Evolutionary conservation across 2,888 invertebrate genomes (phyloP).

Genomic region (Clivina fossor): DNA sequence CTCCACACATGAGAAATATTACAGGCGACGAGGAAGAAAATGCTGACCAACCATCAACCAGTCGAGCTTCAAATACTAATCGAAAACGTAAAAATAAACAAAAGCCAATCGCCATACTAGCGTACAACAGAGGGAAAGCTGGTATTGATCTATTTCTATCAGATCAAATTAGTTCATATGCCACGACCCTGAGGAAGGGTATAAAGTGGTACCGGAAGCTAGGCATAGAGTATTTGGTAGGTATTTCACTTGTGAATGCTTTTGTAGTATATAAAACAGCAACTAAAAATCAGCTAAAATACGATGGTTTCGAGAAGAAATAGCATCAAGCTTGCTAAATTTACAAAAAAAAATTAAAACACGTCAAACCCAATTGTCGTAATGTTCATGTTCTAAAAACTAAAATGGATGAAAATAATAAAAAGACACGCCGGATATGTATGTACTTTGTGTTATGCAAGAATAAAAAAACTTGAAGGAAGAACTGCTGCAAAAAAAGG

Average conservation of each 20-base stretch:
- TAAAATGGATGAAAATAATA: slow-evolving; percentile 10
- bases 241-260: too few species aligned
- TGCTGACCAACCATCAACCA: slow-evolving; percentile 23
- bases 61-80: slow-evolving; percentile 13
- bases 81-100: slow-evolving; percentile 9
- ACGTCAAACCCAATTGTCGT: background rate
- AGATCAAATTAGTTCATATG: too few species aligned
- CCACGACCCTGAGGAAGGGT: too few species aligned
- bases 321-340: slow-evolving; percentile 10
- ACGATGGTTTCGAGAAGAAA: slow-evolving; percentile 9
- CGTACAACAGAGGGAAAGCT: slow-evolving; percentile 3
- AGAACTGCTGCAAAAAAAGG: slow-evolving; percentile 10
- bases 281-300: background rate
- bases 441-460: slow-evolving; percentile 10
- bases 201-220: too few species aligned
- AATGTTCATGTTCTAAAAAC: slow-evolving; percentile 10
- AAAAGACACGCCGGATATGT: slow-evolving; percentile 2
- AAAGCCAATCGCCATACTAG: background rate
- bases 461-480: slow-evolving; percentile 12
- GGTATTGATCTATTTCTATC: too few species aligned
- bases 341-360: slow-evolving; percentile 8
- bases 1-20: slow-evolving; percentile 40
- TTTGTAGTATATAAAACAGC: too few species aligned
- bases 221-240: too few species aligned
- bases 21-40: slow-evolving; percentile 24